These are phyloP conservation scores for Creontiades dilutus DNA, from an alignment of 2,888 invertebrate genomes.

Conservation along the genomic window DNA sequence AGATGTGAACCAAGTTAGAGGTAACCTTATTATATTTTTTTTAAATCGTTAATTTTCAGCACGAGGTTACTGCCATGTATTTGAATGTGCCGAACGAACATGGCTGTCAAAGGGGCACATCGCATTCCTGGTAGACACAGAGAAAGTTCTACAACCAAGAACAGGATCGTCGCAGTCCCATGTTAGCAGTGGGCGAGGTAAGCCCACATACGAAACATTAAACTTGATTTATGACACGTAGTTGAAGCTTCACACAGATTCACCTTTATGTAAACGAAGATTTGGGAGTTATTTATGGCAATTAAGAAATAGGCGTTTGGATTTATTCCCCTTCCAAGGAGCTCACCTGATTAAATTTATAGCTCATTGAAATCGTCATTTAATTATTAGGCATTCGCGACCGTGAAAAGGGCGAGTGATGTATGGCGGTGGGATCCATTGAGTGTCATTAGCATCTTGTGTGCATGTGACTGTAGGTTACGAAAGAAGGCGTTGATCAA, in stretches of 20 bases:
- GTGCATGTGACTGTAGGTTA: slow-evolving; percentile 3
- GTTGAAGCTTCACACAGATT: slow-evolving; percentile 54
- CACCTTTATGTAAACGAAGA: slow-evolving; percentile 60
- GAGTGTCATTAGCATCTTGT: slow-evolving; percentile 49
- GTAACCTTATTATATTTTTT: no score
- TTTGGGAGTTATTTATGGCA: slow-evolving; percentile 59
- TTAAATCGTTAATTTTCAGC: no score
- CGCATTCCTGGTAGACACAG: not conserved
- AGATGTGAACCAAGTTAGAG: no score
- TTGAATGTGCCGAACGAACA: not conserved
- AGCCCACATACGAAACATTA: slow-evolving; percentile 41
- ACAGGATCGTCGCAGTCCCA: not conserved
- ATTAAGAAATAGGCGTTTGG: slow-evolving; percentile 50
- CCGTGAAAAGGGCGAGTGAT: slow-evolving; percentile 20
- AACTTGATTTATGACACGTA: slow-evolving; percentile 32
- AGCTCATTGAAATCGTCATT: slow-evolving; percentile 60
- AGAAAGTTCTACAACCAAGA: not conserved
- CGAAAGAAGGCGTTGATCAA: slow-evolving; percentile 14
- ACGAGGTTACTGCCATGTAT: no score
- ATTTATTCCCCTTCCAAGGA: slow-evolving; percentile 39
- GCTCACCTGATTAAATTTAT: slow-evolving; percentile 41
- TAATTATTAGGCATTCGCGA: slow-evolving; percentile 49
- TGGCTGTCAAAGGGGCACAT: not conserved
- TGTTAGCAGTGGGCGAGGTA: slow-evolving; percentile 41
- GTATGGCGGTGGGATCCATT: not conserved